Evolutionary conservation across 2,113 vertebrate genomes (phyloP), one percentile per base, ranked within the genome.

Genomic region (Cathartes aura): DNA sequence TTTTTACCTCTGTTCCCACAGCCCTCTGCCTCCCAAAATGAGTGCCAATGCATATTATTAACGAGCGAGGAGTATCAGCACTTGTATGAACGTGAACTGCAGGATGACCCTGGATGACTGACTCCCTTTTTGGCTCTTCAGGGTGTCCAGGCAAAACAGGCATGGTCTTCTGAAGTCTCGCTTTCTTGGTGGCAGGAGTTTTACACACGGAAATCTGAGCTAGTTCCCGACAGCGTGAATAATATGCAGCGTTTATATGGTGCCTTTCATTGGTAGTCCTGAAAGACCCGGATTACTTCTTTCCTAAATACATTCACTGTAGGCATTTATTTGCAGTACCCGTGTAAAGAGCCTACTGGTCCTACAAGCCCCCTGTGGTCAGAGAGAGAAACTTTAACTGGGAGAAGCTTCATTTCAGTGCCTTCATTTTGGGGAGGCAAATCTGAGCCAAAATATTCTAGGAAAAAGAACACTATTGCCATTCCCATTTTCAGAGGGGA

Each of bases 21-120:
- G n/a, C 6, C 20, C 23, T 63, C 43, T 81, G 22, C 24, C 6
- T 81, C 73, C 12, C 42, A 13, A 62, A 83, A 76, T 0, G 3
- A 29, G 12, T 64, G 29, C 48, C 22, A 50, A n/a, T 3, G 5
- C 8, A 8, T 22, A 29, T 12, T 40, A 36, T 26, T 59, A 73
- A 72, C 0, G 6, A 53, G 13, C 0, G 2, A 84, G 36, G 38
- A 1, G 1, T n/a, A 43, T 38, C 73, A 81, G 52, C 58, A 58
- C 48, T 47, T 82, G 7, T 15, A 14, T 56, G 70, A 53, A 11
- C 2, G 2, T 27, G 50, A 66, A 53, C n/a, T 58, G 30, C 71
- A 73, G 27, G 55, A 70, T 2, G 6, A 5, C 8, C 15, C n/a
- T 45, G 30, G 8, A 45, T 45, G 14, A 45, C 17, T 8, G 9